phyloP scores from a whole-genome alignment of 2,888 invertebrate species.

The Acleris emargana region DNA sequence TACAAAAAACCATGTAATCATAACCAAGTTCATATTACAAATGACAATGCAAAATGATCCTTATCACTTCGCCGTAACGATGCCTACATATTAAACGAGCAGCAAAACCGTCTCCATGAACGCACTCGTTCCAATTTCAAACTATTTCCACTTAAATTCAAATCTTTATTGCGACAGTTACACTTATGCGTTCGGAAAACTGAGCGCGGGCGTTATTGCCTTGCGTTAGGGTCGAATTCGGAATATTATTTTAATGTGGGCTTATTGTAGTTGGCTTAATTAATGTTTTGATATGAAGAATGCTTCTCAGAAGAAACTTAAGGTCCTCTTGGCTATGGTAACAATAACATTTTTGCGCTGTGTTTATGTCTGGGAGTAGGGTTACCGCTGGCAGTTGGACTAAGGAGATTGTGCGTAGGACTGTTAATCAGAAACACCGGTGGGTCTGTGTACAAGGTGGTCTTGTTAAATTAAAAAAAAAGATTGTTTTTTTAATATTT shows the following conservation, averaged over 20 bases:
- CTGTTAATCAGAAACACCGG: conserved; percentile 54
- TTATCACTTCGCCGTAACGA: conserved; percentile 7
- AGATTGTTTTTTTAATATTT: too few relatives aligned
- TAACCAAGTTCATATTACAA: neutral
- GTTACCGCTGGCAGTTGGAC: conserved; percentile 61
- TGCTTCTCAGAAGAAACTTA: conserved; percentile 65
- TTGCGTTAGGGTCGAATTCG: conserved; percentile 22
- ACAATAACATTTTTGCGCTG: conserved; percentile 71
- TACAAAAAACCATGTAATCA: conserved; percentile 1
- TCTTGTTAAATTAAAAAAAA: conserved; percentile 39
- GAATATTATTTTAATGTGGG: conserved; percentile 27
- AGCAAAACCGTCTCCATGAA: conserved; percentile 47
- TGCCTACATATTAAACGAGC: conserved; percentile 18
- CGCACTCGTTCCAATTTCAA: conserved; percentile 69
- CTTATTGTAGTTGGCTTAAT: conserved; percentile 40
- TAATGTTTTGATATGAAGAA: conserved; percentile 61
- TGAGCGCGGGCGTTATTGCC: conserved; percentile 8
- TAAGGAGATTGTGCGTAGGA: conserved; percentile 72
- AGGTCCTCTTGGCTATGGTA: conserved; percentile 59
- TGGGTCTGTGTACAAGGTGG: conserved; percentile 54
- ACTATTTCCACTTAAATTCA: conserved; percentile 65
- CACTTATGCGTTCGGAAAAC: conserved; percentile 35
- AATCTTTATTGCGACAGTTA: conserved; percentile 59
- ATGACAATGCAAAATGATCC: conserved; percentile 12
- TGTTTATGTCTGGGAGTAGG: conserved; percentile 64